Evolutionary conservation across 2,113 vertebrate species (phyloP).

Genomic region (Oceanites oceanicus): DNA sequence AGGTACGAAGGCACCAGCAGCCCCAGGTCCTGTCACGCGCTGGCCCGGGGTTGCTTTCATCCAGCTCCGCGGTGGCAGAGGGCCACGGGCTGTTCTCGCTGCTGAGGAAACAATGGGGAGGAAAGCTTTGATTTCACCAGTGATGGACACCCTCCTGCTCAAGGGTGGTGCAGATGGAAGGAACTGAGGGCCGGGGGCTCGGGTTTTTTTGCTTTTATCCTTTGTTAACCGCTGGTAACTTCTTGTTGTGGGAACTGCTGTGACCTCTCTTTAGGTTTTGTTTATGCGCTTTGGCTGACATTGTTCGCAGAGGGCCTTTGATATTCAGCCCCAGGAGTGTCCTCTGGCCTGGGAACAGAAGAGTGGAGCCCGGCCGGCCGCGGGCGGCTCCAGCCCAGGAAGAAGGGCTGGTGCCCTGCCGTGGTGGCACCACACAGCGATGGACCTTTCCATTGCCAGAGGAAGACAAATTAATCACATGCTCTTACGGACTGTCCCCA

Average conservation of each 20-base stretch:
- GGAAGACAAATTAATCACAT: accelerated
- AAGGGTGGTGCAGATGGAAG: constrained; percentile 42
- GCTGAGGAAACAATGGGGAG: neutral
- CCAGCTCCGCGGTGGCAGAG: neutral
- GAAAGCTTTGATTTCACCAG: constrained; percentile 51
- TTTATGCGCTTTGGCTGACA: neutral
- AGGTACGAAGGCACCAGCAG: neutral
- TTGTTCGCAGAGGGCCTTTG: neutral
- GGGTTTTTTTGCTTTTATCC: neutral
- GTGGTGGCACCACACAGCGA: accelerated
- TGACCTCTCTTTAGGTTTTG: neutral
- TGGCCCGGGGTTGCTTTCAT: neutral
- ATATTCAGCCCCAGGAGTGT: neutral
- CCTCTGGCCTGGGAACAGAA: neutral
- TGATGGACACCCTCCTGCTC: neutral
- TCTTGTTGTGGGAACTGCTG: neutral
- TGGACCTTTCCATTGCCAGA: neutral
- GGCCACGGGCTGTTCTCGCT: neutral
- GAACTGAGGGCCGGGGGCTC: neutral
- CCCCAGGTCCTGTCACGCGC: accelerated
- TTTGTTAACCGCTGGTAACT: constrained; percentile 8
- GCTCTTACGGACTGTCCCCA: accelerated
- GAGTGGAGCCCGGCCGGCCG: neutral
- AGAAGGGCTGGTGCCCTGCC: neutral
- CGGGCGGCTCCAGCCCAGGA: accelerated